Percentiles rank a stretch among this genome's conserved stretches.
phyloP scores from a whole-genome alignment of 2,888 invertebrate genomes.

The Agrotis clavis region DNA sequence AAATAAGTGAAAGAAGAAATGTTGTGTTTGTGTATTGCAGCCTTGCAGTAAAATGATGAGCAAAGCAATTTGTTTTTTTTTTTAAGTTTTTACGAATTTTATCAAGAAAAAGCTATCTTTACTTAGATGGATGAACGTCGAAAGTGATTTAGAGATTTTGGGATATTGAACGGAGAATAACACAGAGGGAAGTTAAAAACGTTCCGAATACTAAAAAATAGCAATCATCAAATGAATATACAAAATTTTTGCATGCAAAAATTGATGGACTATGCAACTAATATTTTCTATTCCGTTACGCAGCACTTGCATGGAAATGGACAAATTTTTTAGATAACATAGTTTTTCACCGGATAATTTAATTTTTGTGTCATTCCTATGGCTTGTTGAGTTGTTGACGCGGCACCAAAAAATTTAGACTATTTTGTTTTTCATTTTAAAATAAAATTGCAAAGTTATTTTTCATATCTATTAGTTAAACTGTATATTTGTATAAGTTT shows the following conservation, averaged over 20 bases:
- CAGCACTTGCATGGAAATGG: conserved; percentile 27
- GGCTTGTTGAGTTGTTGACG: conserved; percentile 45
- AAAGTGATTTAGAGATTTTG: too few species aligned
- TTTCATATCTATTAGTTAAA: conserved; percentile 10
- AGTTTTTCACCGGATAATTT: conserved; percentile 36
- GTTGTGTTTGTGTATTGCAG: background rate
- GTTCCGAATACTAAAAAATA: background rate
- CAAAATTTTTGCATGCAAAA: conserved; percentile 17
- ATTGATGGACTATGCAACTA: conserved; percentile 9
- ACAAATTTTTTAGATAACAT: conserved; percentile 28
- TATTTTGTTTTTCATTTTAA: background rate
- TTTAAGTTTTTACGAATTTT: background rate
- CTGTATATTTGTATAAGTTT: background rate
- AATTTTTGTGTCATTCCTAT: conserved; percentile 22
- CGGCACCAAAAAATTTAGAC: conserved; percentile 31
- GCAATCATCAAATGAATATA: conserved; percentile 22
- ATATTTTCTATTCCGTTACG: conserved; percentile 50
- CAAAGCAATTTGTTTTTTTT: background rate
- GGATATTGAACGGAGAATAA: too few species aligned
- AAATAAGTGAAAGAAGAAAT: background rate
- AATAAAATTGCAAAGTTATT: background rate
- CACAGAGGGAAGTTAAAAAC: background rate
- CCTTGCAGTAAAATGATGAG: background rate
- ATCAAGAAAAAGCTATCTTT: too few species aligned
- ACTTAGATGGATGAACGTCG: too few species aligned